Percentiles rank a stretch among this genome's conserved stretches.
Conservation (phyloP, 2,888 invertebrate species). For the Synergus umbraculus region DNA sequence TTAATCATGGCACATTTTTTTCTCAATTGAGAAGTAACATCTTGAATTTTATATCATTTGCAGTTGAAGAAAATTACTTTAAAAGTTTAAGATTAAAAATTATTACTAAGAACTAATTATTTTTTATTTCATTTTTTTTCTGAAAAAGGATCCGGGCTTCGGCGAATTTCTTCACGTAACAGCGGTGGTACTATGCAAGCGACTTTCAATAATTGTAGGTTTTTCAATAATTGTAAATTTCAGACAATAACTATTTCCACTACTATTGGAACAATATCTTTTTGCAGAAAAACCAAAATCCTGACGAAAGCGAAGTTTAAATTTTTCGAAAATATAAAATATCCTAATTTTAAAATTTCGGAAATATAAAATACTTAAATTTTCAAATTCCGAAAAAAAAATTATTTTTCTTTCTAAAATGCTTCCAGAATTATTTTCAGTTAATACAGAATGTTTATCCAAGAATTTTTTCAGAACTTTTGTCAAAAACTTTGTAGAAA, state of each 20-base stretch:
- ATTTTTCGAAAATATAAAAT: too few relatives aligned
- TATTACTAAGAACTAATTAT: not conserved
- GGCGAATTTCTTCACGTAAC: slow-evolving; percentile 50
- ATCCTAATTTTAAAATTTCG: too few relatives aligned
- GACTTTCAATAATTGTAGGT: slow-evolving; percentile 50
- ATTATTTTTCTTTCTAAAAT: too few relatives aligned
- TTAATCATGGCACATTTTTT: not conserved
- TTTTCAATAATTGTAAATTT: slow-evolving; percentile 45
- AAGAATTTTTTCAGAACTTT: too few relatives aligned
- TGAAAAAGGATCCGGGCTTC: slow-evolving; percentile 44
- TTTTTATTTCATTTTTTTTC: slow-evolving; percentile 5
- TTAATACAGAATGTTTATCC: too few relatives aligned
- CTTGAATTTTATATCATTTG: not conserved
- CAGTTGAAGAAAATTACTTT: not conserved
- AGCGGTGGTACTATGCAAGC: slow-evolving; percentile 54
- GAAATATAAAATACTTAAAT: too few relatives aligned
- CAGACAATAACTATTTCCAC: slow-evolving; percentile 45
- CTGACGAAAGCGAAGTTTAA: too few relatives aligned
- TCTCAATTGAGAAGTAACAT: not conserved
- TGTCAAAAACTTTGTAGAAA: too few relatives aligned
- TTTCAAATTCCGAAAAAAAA: too few relatives aligned
- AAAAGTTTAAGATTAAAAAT: not conserved
- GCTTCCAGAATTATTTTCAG: too few relatives aligned
- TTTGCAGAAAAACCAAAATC: too few relatives aligned
- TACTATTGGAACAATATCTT: slow-evolving; percentile 31